phyloP scores from a whole-genome alignment of 1,140 invertebrate species.

The Steinernema khuongi region DNA sequence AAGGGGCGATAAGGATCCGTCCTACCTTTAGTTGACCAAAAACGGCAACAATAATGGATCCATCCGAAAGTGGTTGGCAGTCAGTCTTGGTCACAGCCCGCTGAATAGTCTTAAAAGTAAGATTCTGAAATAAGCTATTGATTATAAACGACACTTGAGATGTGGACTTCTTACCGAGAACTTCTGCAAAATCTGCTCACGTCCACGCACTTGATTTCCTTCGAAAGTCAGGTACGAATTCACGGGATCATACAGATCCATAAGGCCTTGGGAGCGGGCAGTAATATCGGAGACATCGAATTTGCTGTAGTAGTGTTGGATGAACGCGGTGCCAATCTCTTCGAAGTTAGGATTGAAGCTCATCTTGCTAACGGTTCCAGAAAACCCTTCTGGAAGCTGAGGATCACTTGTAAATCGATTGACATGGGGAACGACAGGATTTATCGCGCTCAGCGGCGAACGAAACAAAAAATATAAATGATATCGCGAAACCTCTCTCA shows the following conservation, averaged over 20 bases:
- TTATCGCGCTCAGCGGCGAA: too few relatives aligned
- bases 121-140: conserved; percentile 38
- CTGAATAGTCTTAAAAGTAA: conserved; percentile 52
- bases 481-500: not conserved
- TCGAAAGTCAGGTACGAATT: conserved; percentile 58
- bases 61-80: conserved; percentile 54
- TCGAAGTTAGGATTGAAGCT: conserved; percentile 50
- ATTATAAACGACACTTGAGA: conserved; percentile 10
- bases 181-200: conserved; percentile 53
- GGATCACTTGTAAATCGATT: too few relatives aligned
- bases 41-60: conserved; percentile 55
- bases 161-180: conserved; percentile 42
- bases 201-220: conserved; percentile 50
- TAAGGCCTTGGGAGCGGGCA: conserved; percentile 38
- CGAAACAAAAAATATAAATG: too few relatives aligned
- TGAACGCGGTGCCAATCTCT: conserved; percentile 45
- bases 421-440: too few relatives aligned
- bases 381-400: not conserved
- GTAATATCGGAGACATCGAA: conserved; percentile 45
- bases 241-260: conserved; percentile 51
- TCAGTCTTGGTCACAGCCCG: conserved; percentile 56
- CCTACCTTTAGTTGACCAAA: conserved; percentile 56
- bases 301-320: conserved; percentile 52
- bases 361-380: conserved; percentile 18
- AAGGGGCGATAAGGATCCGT: conserved; percentile 16